phyloP scores from a whole-genome alignment of 2,888 invertebrate species.

The Archips xylosteana region DNA sequence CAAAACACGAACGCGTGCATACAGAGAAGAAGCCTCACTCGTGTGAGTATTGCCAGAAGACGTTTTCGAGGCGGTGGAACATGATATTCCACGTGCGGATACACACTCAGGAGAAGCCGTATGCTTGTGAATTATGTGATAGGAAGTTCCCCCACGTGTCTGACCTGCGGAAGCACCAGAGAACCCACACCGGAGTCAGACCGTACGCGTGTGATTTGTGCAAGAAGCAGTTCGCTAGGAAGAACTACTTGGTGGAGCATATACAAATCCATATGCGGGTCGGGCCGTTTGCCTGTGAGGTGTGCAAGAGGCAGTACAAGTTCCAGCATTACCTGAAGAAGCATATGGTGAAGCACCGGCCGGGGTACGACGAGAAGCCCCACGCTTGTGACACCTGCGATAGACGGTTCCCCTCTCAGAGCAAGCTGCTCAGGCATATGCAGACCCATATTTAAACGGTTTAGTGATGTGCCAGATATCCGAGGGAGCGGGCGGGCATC shows the following conservation, averaged over 20 bases:
- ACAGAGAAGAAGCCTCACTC: not conserved
- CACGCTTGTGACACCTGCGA: not conserved
- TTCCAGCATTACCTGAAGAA: not conserved
- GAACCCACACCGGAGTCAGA: not conserved
- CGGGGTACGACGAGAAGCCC: not conserved
- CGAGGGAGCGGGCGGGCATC: too few species aligned
- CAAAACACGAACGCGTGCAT: not conserved
- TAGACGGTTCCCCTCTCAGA: not conserved
- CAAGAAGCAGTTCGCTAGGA: not conserved
- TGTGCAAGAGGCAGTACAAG: not conserved
- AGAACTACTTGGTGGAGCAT: not conserved
- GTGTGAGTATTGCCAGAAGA: not conserved
- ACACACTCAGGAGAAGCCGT: not conserved
- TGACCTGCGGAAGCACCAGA: not conserved
- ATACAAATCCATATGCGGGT: not conserved
- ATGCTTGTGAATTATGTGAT: not conserved
- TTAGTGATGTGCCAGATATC: too few species aligned
- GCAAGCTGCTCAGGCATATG: not conserved
- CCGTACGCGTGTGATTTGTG: not conserved
- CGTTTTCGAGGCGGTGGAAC: not conserved
- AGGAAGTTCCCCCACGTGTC: not conserved
- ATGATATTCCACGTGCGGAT: not conserved
- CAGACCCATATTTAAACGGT: not conserved
- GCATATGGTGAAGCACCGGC: not conserved
- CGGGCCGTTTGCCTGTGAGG: not conserved